Conservation (phyloP, 2,113 vertebrate species). For the Semicossyphus pulcher region DNA sequence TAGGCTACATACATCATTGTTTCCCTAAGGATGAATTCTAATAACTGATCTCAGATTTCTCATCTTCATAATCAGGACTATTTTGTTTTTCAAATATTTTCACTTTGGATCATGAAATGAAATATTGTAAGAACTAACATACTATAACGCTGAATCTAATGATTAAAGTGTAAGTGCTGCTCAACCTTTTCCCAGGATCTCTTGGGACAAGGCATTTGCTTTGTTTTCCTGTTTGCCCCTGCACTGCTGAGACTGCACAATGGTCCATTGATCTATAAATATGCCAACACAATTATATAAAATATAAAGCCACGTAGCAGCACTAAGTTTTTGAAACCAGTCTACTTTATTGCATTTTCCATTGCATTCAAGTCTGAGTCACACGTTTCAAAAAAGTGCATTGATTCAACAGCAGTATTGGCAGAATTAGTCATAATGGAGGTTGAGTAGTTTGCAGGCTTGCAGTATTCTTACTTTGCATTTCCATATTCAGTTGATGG, state of each 20-base stretch:
- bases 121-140: too few relatives aligned
- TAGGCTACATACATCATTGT: too few relatives aligned
- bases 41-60: too few relatives aligned
- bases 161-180: not conserved
- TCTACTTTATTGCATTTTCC: slow-evolving; percentile 73
- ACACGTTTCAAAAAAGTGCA: slow-evolving; percentile 81
- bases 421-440: slow-evolving; percentile 35
- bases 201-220: slow-evolving; percentile 38
- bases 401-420: slow-evolving; percentile 60
- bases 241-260: slow-evolving; percentile 35
- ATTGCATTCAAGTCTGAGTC: slow-evolving; percentile 55
- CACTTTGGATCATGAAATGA: too few relatives aligned
- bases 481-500: slow-evolving; percentile 39
- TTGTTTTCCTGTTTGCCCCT: slow-evolving; percentile 42
- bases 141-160: too few relatives aligned
- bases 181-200: slow-evolving; percentile 14
- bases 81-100: too few relatives aligned
- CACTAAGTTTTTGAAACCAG: slow-evolving; percentile 34
- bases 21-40: too few relatives aligned
- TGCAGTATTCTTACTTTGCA: slow-evolving; percentile 41
- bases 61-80: too few relatives aligned
- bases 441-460: slow-evolving; percentile 39
- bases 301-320: slow-evolving; percentile 52
- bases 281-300: slow-evolving; percentile 44
- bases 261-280: slow-evolving; percentile 54